These are phyloP conservation scores for Kryphioiulus occultus DNA, from an alignment of 2,888 invertebrate genomes.

Conservation along the genomic window DNA sequence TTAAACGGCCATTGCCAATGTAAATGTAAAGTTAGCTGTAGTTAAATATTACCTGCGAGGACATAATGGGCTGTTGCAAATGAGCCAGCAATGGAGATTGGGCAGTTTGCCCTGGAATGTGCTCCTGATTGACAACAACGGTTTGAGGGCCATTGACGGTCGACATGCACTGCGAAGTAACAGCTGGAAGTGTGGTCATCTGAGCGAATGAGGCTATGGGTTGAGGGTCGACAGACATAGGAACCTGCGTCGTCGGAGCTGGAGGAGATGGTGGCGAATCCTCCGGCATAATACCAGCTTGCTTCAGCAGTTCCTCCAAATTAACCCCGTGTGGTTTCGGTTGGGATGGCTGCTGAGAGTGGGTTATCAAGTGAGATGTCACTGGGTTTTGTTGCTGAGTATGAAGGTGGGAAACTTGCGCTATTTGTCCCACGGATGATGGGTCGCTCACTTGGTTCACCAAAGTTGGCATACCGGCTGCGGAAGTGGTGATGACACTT, in stretches of 20 bases:
- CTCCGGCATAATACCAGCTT: slow-evolving; percentile 74
- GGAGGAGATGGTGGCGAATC: slow-evolving; percentile 61
- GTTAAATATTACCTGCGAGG: slow-evolving; percentile 41
- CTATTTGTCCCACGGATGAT: slow-evolving; percentile 40
- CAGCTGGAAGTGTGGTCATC: slow-evolving; percentile 31
- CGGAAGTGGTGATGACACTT: slow-evolving; percentile 35
- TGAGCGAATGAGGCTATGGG: slow-evolving; percentile 42
- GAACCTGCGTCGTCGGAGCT: slow-evolving; percentile 31
- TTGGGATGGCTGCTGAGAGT: slow-evolving; percentile 61
- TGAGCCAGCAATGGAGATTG: slow-evolving; percentile 52
- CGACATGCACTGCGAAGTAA: slow-evolving; percentile 41
- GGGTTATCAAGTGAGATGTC: slow-evolving; percentile 54
- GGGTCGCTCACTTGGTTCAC: slow-evolving; percentile 39
- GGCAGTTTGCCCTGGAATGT: slow-evolving; percentile 46
- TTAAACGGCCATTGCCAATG: not conserved
- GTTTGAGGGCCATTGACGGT: slow-evolving; percentile 50
- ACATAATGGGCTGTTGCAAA: slow-evolving; percentile 52
- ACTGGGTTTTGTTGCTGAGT: slow-evolving; percentile 45
- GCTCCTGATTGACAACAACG: slow-evolving; percentile 48
- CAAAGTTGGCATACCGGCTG: slow-evolving; percentile 6
- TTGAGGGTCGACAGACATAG: slow-evolving; percentile 43
- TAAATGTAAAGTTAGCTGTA: not conserved
- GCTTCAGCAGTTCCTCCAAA: slow-evolving; percentile 55
- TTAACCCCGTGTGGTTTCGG: slow-evolving; percentile 54
- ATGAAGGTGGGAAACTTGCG: slow-evolving; percentile 48